Evolutionary conservation across 2,113 vertebrate species (phyloP), one percentile per base, ranked within the genome.

Genomic region (Hypanus sabinus): DNA sequence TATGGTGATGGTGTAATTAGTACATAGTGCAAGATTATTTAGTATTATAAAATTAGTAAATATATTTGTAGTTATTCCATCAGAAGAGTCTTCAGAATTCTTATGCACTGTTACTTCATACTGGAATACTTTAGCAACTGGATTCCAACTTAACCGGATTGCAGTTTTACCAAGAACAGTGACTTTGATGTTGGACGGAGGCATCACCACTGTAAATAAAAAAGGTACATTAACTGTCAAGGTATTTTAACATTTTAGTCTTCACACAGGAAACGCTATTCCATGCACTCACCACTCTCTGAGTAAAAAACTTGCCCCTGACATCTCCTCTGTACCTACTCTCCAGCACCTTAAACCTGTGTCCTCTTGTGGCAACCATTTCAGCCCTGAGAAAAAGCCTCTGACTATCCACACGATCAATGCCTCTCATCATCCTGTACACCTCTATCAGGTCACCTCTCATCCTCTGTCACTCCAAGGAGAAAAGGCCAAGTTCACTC

Each of bases 1-100:
- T 62, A 97, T 94, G 20, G 95, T 95, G 95, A 97, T 96, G 87
- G 95, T 94, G 94, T 97, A 97, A n/a, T 95, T 94, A 80, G 96
- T 95, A 94, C 97, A 97, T 0, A 97, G 96, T 55, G 94, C 83
- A 85, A 97, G 94, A 94, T 94, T 95, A 0, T 94, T 16, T 33
- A 97, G 11, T 3, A 96, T 95, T 94, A 96, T 14, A 9, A 76
- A 90, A 62, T 93, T 95, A 77, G 57, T 71, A 11, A 95, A 60
- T 77, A 96, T 94, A 30, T 96, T 96, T 79, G 94, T 36, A 1
- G 27, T 70, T 18, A 36, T 81, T 0, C 94, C 90, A 6, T 0
- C 62, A 1, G 70, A 95, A 30, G 2, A 60, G 2, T 94, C 94
- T 0, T 95, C 62, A 10, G 94, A 94, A 0, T 77, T 27, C 62